These are phyloP conservation scores for Coreius guichenoti DNA, from an alignment of 2,797 vertebrate species.

Conservation along the genomic window DNA sequence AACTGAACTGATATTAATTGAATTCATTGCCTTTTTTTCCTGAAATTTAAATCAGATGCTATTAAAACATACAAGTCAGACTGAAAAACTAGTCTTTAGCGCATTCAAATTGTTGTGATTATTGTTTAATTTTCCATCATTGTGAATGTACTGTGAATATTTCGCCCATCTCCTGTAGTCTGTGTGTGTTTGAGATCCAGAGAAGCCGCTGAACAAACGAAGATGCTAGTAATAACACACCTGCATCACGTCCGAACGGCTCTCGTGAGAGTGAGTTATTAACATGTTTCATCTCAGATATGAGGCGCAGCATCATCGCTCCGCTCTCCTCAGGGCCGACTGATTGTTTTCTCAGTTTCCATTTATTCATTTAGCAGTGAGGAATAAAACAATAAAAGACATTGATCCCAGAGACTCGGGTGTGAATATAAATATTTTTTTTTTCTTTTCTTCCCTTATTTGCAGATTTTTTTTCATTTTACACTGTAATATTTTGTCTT, in stretches of 20 bases:
- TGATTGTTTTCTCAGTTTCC: conserved; percentile 34
- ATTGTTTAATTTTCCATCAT: neutral
- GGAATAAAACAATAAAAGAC: neutral
- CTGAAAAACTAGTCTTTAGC: neutral
- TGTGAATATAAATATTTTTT: neutral
- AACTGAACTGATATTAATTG: neutral
- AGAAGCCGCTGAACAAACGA: neutral
- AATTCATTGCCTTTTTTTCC: neutral
- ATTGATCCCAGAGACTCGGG: neutral
- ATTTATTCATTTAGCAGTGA: neutral
- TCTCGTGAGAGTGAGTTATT: conserved; percentile 2
- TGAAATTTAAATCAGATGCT: neutral
- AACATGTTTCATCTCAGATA: neutral
- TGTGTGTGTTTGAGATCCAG: neutral
- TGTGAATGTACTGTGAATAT: neutral
- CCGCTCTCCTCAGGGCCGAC: neutral
- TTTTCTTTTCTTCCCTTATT: too few relatives aligned
- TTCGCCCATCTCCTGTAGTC: neutral
- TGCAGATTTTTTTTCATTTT: neutral
- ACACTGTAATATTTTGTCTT: neutral
- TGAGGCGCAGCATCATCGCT: neutral
- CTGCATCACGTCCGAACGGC: neutral
- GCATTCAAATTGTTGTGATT: neutral
- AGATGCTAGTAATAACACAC: neutral
- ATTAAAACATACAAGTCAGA: neutral